Evolutionary conservation across 2,888 invertebrate genomes (phyloP).

Genomic region (Seira sanloemensis): DNA sequence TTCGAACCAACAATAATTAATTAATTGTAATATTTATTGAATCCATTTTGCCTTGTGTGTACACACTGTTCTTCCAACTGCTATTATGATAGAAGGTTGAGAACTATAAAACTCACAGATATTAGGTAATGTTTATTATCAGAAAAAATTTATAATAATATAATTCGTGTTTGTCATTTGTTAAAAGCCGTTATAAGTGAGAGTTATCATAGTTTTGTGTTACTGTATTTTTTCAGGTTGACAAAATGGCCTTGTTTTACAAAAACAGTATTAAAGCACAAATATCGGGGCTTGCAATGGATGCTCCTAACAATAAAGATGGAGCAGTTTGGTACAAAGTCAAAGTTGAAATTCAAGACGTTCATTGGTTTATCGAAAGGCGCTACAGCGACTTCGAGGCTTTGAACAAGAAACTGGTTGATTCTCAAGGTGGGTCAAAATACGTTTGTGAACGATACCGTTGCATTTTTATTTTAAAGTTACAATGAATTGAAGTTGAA

Average conservation of each 20-base stretch:
- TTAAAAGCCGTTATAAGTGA: too few species aligned
- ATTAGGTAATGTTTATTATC: too few species aligned
- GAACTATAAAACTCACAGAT: too few species aligned
- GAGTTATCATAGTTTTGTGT: too few species aligned
- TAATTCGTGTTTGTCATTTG: too few species aligned
- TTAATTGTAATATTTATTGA: too few species aligned
- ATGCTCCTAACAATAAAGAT: slow-evolving; percentile 69
- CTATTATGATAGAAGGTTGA: too few species aligned
- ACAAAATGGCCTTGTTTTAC: slow-evolving; percentile 68
- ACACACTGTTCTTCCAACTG: too few species aligned
- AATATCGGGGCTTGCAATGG: slow-evolving; percentile 70
- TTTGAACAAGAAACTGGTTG: slow-evolving; percentile 88
- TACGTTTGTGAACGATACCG: slow-evolving; percentile 76
- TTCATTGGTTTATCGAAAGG: slow-evolving; percentile 89
- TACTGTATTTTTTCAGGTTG: too few species aligned
- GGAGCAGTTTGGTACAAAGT: slow-evolving; percentile 73
- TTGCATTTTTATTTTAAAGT: slow-evolving; percentile 1
- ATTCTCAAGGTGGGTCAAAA: slow-evolving; percentile 88
- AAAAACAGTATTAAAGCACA: slow-evolving; percentile 67
- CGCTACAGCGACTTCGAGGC: slow-evolving; percentile 94
- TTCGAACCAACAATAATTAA: too few species aligned
- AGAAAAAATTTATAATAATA: too few species aligned
- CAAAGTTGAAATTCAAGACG: slow-evolving; percentile 75
- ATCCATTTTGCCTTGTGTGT: too few species aligned
- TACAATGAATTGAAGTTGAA: not conserved